Base-by-base conservation (phyloP, 2,113 vertebrate genomes). In the Pseudolaguvia tuberculata region DNA sequence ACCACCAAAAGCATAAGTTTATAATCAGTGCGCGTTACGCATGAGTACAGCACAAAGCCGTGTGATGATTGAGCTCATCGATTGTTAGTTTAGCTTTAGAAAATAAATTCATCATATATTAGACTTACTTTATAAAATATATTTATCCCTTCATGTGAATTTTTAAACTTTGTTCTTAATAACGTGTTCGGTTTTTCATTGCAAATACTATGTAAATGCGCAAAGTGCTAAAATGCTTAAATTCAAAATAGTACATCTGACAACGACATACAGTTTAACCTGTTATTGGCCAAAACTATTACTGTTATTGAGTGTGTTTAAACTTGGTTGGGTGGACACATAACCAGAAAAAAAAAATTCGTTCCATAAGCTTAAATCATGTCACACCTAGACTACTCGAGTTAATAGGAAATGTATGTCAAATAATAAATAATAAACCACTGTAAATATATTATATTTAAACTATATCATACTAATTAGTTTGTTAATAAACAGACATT, bases 381-480 rank as follows among this genome's bases (percentile, higher is more conserved):
- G 31, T 3, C 52, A 23, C n/a, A 55, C 12, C 52, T 62, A 62
- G 20, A 21, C 59, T 21, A 14, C 12, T 21, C 5, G 59, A 15
- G 29, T 4, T 58, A 29, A 29, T 10, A 18, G 18, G 20, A 23
- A 73, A 18, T 6, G 8, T 29, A 11, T 25, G 17, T 18, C 18
- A 25, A 65, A 48, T 0, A 66, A 6, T 29, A 47, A 47, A 47
- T 42, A 21, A 56, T 1, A 57, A 74, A 57, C 29, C 67, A 57
- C 27, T 27, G 15, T 35, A 14, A 51, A 75, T 74, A 81, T 81
- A 84, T 77, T 4, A 45, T 23, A 12, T 73, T 39, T 17, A 2
- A 72, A 50, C 39, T 42, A 42, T 42, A 35, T 35, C 18, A 31
- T 50, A 6, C n/a, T n/a, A n/a, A n/a, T n/a, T n/a, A n/a, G n/a